A percentile compares a stretch with the other conserved stretches of the same genome.
These are phyloP conservation scores for Typhlomys cinereus DNA, from an alignment of 2,113 vertebrate genomes.

Conservation along the genomic window DNA sequence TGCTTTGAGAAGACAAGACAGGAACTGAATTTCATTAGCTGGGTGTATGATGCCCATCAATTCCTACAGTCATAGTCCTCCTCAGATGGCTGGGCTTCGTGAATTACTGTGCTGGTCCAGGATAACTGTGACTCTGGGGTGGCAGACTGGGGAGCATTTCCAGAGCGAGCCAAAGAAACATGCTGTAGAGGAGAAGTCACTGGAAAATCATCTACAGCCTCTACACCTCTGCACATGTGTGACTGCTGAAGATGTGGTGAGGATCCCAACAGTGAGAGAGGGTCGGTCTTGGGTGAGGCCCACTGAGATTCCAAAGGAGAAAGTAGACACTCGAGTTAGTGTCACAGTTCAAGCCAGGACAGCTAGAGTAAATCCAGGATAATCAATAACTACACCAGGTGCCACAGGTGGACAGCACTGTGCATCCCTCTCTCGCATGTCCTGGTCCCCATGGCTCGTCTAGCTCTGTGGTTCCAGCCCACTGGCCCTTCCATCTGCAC, in stretches of 20 bases:
- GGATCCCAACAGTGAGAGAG: neutral
- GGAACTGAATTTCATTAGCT: neutral
- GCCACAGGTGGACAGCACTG: neutral
- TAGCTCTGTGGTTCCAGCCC: too few relatives aligned
- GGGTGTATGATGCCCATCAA: accelerated
- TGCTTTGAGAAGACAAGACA: neutral
- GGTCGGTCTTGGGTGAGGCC: too few relatives aligned
- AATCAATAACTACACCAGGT: neutral
- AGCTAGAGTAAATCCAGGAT: neutral
- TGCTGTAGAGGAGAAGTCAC: accelerated
- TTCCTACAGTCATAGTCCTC: neutral
- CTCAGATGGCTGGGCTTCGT: neutral
- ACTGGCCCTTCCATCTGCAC: accelerated
- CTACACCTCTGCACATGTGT: neutral
- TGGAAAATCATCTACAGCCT: accelerated
- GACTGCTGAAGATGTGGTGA: neutral
- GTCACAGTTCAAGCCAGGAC: neutral
- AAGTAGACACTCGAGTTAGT: neutral
- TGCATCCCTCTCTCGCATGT: too few relatives aligned
- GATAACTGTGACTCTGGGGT: neutral
- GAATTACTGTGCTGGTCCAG: neutral
- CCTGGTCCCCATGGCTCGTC: neutral
- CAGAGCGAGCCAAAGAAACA: neutral
- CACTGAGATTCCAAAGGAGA: neutral
- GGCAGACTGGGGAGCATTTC: neutral